Evolutionary conservation across 2,888 invertebrate species (phyloP), one percentile per base, ranked within the genome.

Genomic region (Hydrotaea cyrtoneurina): DNA sequence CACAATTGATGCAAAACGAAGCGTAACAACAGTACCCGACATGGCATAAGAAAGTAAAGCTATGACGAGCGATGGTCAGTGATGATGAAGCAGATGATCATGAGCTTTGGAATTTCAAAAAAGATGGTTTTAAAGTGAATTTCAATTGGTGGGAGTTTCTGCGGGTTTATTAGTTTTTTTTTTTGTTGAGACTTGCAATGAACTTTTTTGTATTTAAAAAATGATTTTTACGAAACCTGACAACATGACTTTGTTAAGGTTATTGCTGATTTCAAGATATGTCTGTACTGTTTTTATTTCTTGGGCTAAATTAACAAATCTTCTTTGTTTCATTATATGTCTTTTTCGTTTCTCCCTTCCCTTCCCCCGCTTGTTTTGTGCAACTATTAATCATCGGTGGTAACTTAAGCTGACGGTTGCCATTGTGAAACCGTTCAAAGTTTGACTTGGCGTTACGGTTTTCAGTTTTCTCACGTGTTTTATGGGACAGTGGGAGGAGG

Each of bases 1-100:
- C 19, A 15, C 59, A 72, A 55, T 72, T 72, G 72, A 72, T 55
- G 31, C 31, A 72, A 55, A 72, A 19, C 72, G 11, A 55, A 57
- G 36, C 31, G 10, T 36, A 17, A 17, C 19, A 43, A 46, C 31
- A 59, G 26, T 59, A 26, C 26, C 59, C 23, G 59, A 59, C 59
- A n/a, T n/a, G 23, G 7, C n/a, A n/a, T 4, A 50, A 50, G 50
- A 50, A 59, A 59, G 59, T 55, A 55, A 55, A 55, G 55, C 17
- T 55, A 55, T 19, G 55, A 4, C 4, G 19, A 59, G 13, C 26
- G 59, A 59, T 59, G 59, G 59, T 59, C 59, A 26, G 26, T 26
- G 59, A 59, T 26, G 59, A 59, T 59, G 59, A 55, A 31, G 31
- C 2, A 7, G 26, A 19, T 55, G 55, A 55, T 21, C 7, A 21